Base-by-base conservation (phyloP, 2,888 invertebrate species). In the Synergus umbraculus region DNA sequence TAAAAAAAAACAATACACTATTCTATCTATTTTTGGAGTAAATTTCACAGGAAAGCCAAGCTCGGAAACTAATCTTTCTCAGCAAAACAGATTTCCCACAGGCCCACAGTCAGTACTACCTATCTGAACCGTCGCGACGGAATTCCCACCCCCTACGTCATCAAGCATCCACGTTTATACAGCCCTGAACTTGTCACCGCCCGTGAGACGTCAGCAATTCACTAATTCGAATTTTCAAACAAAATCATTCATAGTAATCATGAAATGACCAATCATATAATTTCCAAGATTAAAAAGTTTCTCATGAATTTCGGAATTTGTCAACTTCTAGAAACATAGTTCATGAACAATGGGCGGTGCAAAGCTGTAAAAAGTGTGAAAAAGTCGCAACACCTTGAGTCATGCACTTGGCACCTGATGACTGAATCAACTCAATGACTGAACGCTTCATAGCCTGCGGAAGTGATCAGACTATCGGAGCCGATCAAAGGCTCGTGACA, bases 111-210 rank as follows among this genome's bases (percentile, higher is more conserved):
- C 29, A 29, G 29, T 29, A 29, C 3, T 29, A 29, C 3, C 29
- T 37, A 9, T 54, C 37, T 15, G n/a, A 37, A 73, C 54, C n/a
- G 54, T 54, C 41, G 54, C 73, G 54, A 54, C 49, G 41, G 37
- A 58, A 54, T 73, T 73, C 54, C 54, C 54, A 73, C 73, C 73
- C 73, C 54, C 49, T 54, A 54, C 54, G 54, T 54, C 54, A 49
- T 54, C 54, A 37, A 29, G 49, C 73, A 37, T 73, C 54, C 37
- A 41, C 5, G 41, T 54, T 73, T 37, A 49, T 73, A 87, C 86
- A 85, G 84, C 79, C 84, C 83, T 83, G 86, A 85, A 82, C 84
- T 85, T 85, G 86, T 87, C 86, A 85, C 86, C 87, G 85, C 84
- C 88, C 73, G 73, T 54, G 54, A 73, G 49, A 73, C 73, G 73